These are phyloP conservation scores for Malurus alboscapulatus DNA, from an alignment of 2,113 vertebrate genomes.

Conservation along the genomic window DNA sequence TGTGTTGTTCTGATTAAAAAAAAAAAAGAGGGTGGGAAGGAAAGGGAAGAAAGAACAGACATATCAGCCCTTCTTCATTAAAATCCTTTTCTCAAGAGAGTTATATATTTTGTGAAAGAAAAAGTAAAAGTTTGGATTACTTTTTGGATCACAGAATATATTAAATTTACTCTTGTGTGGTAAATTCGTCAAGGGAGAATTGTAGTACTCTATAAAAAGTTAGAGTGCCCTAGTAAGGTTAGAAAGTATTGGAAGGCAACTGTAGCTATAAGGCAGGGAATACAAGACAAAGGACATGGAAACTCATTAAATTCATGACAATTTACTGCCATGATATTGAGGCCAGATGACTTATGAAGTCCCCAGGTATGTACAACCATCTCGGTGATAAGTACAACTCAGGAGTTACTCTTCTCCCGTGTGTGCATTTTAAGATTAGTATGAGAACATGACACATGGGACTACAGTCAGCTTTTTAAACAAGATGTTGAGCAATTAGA, in stretches of 20 bases:
- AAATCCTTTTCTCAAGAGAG: not conserved
- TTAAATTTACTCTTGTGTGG: constrained; percentile 5
- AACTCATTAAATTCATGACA: not conserved
- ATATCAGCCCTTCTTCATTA: not conserved
- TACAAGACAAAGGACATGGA: not conserved
- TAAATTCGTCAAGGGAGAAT: not conserved
- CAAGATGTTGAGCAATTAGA: not conserved
- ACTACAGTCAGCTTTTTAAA: not conserved
- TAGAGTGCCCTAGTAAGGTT: not conserved
- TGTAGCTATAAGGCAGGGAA: not conserved
- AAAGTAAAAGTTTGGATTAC: not conserved
- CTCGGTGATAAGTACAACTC: not conserved
- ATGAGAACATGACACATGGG: fast-evolving
- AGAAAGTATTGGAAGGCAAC: not conserved
- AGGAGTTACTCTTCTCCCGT: not conserved
- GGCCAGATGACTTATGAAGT: not conserved
- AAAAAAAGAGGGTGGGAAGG: fast-evolving
- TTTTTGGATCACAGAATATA: not conserved
- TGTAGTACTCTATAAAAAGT: not conserved
- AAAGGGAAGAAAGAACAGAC: not conserved
- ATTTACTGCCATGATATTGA: not conserved
- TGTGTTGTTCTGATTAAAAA: not conserved
- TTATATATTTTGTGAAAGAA: not conserved
- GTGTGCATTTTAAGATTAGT: not conserved
- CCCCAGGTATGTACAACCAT: not conserved